Conservation (phyloP, 2,797 vertebrate genomes). For the Sebastes nivosus region DNA sequence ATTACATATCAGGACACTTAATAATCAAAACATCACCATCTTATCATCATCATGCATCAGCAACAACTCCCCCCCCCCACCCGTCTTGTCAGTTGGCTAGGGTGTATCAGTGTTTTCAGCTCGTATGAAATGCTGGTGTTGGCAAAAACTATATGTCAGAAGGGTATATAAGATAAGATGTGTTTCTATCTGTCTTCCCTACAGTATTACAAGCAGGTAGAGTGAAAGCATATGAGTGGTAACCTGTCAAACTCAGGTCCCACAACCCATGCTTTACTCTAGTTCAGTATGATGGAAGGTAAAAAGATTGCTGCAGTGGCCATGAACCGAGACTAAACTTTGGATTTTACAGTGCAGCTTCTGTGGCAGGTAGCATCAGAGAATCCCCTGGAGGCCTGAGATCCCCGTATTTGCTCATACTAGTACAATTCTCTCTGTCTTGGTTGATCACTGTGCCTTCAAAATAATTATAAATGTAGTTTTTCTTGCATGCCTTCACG, state of each 20-base stretch:
- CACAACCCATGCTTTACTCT: constrained; percentile 1
- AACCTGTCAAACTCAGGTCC: neutral
- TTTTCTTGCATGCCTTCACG: too few species aligned
- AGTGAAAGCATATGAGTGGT: neutral
- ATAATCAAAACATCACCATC: constrained; percentile 49
- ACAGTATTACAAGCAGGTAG: neutral
- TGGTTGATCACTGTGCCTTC: constrained; percentile 5
- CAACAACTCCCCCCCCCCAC: neutral
- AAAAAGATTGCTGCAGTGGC: neutral
- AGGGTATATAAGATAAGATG: neutral
- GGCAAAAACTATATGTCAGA: constrained; percentile 2
- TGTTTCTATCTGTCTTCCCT: constrained; percentile 7
- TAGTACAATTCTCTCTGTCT: constrained; percentile 13
- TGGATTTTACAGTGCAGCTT: constrained; percentile 30
- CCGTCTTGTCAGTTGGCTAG: neutral
- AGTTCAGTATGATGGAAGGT: neutral
- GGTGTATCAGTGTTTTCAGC: constrained; percentile 14
- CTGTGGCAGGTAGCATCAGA: constrained; percentile 19
- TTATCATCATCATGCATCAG: constrained; percentile 25
- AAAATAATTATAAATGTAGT: constrained; percentile 7
- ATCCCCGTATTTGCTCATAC: constrained; percentile 11
- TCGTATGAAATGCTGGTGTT: neutral
- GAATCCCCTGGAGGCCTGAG: neutral
- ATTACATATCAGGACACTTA: constrained; percentile 53
- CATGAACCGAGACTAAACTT: constrained; percentile 1